Percentiles rank a stretch among this genome's conserved stretches.
Evolutionary conservation across 1,140 invertebrate genomes (phyloP).

Genomic region (Diorhabda carinulata): DNA sequence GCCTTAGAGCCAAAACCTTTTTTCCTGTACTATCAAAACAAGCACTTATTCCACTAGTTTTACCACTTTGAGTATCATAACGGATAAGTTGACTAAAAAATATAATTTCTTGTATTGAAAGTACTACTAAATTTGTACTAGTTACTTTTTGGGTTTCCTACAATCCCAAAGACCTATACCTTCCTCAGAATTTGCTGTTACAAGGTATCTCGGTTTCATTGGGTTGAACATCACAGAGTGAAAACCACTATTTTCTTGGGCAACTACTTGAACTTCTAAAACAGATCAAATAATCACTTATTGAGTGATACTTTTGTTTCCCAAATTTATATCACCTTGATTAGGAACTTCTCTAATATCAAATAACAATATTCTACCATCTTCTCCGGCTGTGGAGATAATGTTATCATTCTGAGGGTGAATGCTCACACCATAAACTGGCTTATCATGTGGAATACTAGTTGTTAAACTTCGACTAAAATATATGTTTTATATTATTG

Average conservation of each 20-base stretch:
- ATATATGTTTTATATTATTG: not conserved
- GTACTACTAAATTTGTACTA: constrained; percentile 24
- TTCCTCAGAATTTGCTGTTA: constrained; percentile 85
- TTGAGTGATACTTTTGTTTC: too few species aligned
- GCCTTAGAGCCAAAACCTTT: constrained; percentile 75
- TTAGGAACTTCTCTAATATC: constrained; percentile 69
- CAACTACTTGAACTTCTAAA: constrained; percentile 61
- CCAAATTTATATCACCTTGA: constrained; percentile 47
- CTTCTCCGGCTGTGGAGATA: constrained; percentile 86
- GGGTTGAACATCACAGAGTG: constrained; percentile 92
- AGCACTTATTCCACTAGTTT: constrained; percentile 86
- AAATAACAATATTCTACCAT: constrained; percentile 80
- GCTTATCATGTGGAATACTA: constrained; percentile 78
- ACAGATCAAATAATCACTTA: constrained; percentile 11
- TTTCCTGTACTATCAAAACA: constrained; percentile 79
- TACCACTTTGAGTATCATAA: constrained; percentile 66
- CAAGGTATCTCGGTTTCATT: constrained; percentile 71
- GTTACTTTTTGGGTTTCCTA: constrained; percentile 75
- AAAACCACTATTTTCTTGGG: constrained; percentile 69
- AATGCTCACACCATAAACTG: constrained; percentile 83
- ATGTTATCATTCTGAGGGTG: constrained; percentile 79
- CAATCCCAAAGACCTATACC: constrained; percentile 88
- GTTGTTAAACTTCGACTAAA: constrained; percentile 66
- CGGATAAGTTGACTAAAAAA: constrained; percentile 59
- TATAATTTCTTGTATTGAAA: not conserved